These are phyloP conservation scores for Deilephila elpenor DNA, from an alignment of 2,888 invertebrate species.

Conservation along the genomic window DNA sequence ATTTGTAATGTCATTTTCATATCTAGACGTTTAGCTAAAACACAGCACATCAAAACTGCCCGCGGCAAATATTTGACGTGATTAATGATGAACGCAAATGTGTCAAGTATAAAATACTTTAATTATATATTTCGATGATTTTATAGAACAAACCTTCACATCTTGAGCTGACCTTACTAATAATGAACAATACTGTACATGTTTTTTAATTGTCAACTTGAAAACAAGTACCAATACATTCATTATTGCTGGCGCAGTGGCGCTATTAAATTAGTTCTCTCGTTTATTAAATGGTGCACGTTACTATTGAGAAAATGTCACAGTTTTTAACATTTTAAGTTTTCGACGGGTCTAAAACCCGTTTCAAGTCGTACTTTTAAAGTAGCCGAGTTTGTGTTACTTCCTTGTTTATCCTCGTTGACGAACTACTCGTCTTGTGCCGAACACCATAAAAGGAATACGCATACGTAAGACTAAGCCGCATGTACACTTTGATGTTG, in stretches of 20 bases:
- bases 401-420: slow-evolving; percentile 50
- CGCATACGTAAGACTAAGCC: slow-evolving; percentile 10
- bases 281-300: slow-evolving; percentile 27
- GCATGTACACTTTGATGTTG: slow-evolving; percentile 2
- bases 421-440: slow-evolving; percentile 34
- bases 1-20: neutral
- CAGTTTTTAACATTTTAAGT: slow-evolving; percentile 50
- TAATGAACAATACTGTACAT: neutral
- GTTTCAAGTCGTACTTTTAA: slow-evolving; percentile 44
- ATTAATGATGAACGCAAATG: slow-evolving; percentile 18
- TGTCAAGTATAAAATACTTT: slow-evolving; percentile 18
- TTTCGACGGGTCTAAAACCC: slow-evolving; percentile 48
- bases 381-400: slow-evolving; percentile 35
- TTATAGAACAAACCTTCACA: slow-evolving; percentile 1
- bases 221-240: neutral
- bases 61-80: neutral
- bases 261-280: slow-evolving; percentile 30
- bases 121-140: slow-evolving; percentile 24
- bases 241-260: neutral
- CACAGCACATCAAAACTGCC: neutral
- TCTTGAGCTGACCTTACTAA: neutral
- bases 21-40: slow-evolving; percentile 8
- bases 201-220: slow-evolving; percentile 1
- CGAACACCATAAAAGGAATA: slow-evolving; percentile 13
- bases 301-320: slow-evolving; percentile 48